phyloP scores from a whole-genome alignment of 35 echinoderm and acorn worm species.

The Ophioderma brevispina region DNA sequence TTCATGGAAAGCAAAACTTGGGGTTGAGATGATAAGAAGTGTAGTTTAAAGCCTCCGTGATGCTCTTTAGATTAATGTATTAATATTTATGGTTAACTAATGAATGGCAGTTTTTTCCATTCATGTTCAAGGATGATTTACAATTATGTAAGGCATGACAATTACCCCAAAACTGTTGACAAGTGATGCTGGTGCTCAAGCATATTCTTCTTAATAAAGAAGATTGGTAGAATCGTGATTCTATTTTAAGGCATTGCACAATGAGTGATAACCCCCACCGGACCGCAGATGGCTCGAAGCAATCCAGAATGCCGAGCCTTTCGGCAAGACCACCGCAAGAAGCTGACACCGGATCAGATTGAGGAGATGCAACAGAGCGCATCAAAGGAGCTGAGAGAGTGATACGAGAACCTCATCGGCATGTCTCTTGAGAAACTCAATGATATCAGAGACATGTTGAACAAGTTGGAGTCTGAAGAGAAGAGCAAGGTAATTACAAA shows the following conservation, averaged over 20 bases:
- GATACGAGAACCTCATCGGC: conserved; percentile 89
- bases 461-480: conserved; percentile 66
- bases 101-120: no score
- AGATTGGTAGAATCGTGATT: background rate
- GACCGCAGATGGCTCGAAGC: conserved; percentile 75
- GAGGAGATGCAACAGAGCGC: conserved; percentile 82
- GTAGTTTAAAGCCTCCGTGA: no score
- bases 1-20: no score
- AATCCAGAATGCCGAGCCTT: conserved; percentile 85
- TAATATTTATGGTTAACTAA: no score
- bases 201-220: background rate
- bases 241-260: conserved; percentile 73
- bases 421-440: conserved; percentile 79
- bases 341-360: conserved; percentile 77
- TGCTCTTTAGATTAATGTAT: no score
- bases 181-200: background rate
- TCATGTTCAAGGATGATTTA: no score
- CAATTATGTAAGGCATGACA: no score
- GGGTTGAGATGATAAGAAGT: no score
- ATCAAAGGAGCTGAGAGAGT: conserved; percentile 85
- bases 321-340: conserved; percentile 78
- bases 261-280: conserved; percentile 54
- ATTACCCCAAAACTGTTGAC: no score
- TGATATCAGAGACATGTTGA: conserved; percentile 65
- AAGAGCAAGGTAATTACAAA: conserved; percentile 69